phyloP scores from a whole-genome alignment of 2,113 vertebrate genomes.

The Corynorhinus townsendii region DNA sequence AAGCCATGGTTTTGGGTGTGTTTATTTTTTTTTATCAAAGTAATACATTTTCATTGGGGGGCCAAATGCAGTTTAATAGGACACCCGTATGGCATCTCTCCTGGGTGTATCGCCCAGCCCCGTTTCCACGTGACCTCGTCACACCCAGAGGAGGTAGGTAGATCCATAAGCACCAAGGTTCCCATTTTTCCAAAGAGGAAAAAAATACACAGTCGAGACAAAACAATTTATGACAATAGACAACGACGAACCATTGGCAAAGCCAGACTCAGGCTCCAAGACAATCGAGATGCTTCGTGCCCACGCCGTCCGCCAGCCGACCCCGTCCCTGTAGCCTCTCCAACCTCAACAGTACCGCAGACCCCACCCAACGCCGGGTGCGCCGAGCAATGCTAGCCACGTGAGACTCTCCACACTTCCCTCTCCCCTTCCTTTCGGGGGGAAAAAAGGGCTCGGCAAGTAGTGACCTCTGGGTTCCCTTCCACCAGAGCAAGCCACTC shows the following conservation, averaged over 20 bases:
- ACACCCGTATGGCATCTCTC: background rate
- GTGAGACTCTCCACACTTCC: background rate
- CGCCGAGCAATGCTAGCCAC: too few species aligned
- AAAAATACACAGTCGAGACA: conserved; percentile 28
- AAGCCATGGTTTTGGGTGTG: background rate
- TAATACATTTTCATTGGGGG: background rate
- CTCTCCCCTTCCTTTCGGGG: background rate
- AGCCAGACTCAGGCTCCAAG: background rate
- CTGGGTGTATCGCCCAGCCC: background rate
- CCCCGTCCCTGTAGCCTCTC: background rate
- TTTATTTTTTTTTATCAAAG: conserved; percentile 43
- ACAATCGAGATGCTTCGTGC: background rate
- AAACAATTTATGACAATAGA: conserved; percentile 41
- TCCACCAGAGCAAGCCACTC: background rate
- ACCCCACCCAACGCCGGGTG: background rate
- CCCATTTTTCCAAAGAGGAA: background rate
- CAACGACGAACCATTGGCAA: background rate
- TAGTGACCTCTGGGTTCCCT: background rate
- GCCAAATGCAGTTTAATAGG: background rate
- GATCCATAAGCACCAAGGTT: conserved; percentile 9
- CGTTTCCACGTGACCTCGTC: background rate
- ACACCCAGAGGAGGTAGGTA: background rate
- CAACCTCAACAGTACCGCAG: background rate
- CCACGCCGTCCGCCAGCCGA: too few species aligned
- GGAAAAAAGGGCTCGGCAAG: background rate